A percentile compares a stretch with the other conserved stretches of the same genome.
phyloP scores from a whole-genome alignment of 2,888 invertebrate genomes.

The Mythimna ferrago region DNA sequence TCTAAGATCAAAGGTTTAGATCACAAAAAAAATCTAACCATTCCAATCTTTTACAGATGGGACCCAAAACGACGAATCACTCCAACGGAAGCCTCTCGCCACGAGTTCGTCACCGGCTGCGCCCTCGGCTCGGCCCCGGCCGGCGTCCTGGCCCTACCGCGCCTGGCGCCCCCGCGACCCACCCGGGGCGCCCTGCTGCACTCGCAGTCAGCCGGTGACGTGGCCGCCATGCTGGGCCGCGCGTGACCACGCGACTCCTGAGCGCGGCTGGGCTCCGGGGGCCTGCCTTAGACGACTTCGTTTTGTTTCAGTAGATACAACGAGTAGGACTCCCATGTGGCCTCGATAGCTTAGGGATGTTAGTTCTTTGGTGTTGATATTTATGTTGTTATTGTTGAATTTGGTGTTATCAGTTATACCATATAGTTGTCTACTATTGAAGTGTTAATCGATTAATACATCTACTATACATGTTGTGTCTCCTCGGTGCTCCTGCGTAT shows the following conservation, averaged over 20 bases:
- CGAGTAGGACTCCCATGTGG: conserved; percentile 50
- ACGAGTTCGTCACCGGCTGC: conserved; percentile 94
- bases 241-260: conserved; percentile 89
- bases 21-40: not conserved
- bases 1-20: too few relatives aligned
- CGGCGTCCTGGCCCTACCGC: conserved; percentile 86
- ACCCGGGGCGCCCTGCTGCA: conserved; percentile 88
- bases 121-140: conserved; percentile 82
- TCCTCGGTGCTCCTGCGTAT: not conserved
- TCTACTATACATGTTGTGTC: not conserved
- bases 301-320: conserved; percentile 45
- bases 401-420: not conserved
- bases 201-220: conserved; percentile 92
- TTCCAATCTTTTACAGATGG: conserved; percentile 92
- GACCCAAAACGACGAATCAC: conserved; percentile 97
- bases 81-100: conserved; percentile 96
- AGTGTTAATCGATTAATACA: not conserved
- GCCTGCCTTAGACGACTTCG: conserved; percentile 61
- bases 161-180: conserved; percentile 81
- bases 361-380: not conserved
- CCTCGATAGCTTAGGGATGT: conserved; percentile 44
- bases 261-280: conserved; percentile 72
- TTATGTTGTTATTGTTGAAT: not conserved
- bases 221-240: conserved; percentile 92
- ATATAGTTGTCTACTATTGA: not conserved